Base-by-base conservation (phyloP, 2,113 vertebrate genomes). In the Chionomys nivalis region DNA sequence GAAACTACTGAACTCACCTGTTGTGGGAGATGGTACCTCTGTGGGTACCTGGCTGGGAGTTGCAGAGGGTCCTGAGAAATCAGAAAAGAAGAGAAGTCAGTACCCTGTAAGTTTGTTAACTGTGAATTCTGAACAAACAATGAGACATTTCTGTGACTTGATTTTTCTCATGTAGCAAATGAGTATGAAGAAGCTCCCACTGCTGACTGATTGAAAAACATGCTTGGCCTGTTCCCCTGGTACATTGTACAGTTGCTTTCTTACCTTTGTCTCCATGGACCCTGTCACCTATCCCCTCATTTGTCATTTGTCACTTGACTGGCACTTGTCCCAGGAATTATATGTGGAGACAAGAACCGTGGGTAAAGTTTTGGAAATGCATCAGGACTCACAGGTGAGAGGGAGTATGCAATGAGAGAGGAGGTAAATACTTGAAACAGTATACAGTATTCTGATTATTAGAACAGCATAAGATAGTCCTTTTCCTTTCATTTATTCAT, bases 61-160 rank as follows among this genome's bases (percentile, higher is more conserved):
- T 33, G 0, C 33, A 24, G 85, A 87, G 65, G 33, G 2, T 81
- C 79, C 97, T 97, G 91, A 16, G 28, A 86, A 94, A 87, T n/a
- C 70, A 85, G 47, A 89, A 90, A 70, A 68, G 47, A 55, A 65
- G 26, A 72, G 44, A 39, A 36, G 10, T 87, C 33, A n/a, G 61
- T 75, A 33, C 33, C 42, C 26, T 65, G 2, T 42, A 28, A 47
- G 13, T 77, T n/a, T 86, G 13, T 44, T 28, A 7, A 0, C 65
- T 19, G 4, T 23, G 8, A 8, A 16, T 65, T 42, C 63, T 23
- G 7, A 61, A 11, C 8, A 72, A 87, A 58, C 17, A 77, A 58
- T 1, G 36, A 81, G 61, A 44, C 85, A 16, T 75, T 21, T 47
- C 76, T 31, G 7, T 0, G 19, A 28, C 72, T 36, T n/a, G 58